Base-by-base conservation (phyloP, 2,888 invertebrate genomes). In the Diadromus collaris region DNA sequence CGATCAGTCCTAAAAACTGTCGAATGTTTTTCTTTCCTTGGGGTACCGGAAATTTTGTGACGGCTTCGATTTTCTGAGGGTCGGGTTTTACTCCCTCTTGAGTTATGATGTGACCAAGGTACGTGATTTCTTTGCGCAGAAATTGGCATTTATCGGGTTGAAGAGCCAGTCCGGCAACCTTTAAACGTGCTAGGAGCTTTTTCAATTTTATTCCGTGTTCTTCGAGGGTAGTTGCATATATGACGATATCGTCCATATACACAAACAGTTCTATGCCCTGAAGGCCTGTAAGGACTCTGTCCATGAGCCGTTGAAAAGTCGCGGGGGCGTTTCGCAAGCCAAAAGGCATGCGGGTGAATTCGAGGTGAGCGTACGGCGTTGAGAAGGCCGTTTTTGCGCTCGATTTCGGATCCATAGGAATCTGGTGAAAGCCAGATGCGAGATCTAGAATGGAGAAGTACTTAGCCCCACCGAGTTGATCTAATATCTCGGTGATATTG, bases 251-350 rank as follows among this genome's bases (percentile, higher is more conserved):
- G n/a, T 75, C 78, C 13, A 79, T 48, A 2, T 76, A 76, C 2
- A 76, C 73, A 13, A 68, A 76, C 2, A 71, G 34, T 60, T 76
- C 72, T 38, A 51, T 74, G 6, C 75, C 71, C 6, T 76, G 68
- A 0, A 76, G 34, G 0, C 73, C 76, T 3, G 44, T 13, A 1
- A 76, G 41, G 3, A 67, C 64, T 16, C 60, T 51, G 21, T 73
- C 76, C 79, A 76, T 79, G 27, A 76, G 69, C 10, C 78, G 46
- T 29, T 76, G 73, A 19, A 76, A 79, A 7, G 71, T 76, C 2
- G 76, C 71, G 3, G 76, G 72, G 4, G 76, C 75, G 10, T 79
- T 79, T 60, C 72, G 67, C 2, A 79, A 38, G 13, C 79, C 75
- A 32, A 78, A 78, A 6, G 75, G 78, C 78, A 78, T 78, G 13